These are phyloP conservation scores for Falco rusticolus DNA, from an alignment of 2,797 vertebrate genomes.

Conservation along the genomic window DNA sequence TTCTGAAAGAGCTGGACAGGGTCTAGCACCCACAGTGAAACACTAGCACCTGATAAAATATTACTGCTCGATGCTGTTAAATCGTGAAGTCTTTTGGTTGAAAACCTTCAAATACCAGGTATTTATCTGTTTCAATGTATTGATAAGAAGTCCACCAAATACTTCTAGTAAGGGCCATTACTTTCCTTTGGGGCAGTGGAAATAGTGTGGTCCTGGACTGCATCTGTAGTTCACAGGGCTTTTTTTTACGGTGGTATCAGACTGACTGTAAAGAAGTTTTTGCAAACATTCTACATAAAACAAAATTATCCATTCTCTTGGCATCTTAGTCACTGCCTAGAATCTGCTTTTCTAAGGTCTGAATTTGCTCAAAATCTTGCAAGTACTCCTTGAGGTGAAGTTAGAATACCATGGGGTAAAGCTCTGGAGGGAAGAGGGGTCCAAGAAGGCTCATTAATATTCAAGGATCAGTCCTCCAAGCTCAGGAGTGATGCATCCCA, in stretches of 20 bases:
- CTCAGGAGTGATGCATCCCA: too few relatives aligned
- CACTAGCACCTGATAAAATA: not conserved
- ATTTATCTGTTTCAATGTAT: not conserved
- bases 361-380: not conserved
- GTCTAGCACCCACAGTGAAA: not conserved
- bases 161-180: not conserved
- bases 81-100: not conserved
- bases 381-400: not conserved
- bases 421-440: too few relatives aligned
- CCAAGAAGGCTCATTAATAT: too few relatives aligned
- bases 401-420: too few relatives aligned
- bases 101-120: not conserved
- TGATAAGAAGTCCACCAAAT: not conserved
- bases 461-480: too few relatives aligned
- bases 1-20: not conserved
- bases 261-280: not conserved
- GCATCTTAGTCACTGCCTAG: not conserved
- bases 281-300: not conserved
- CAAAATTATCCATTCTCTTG: not conserved
- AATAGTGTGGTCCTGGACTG: not conserved
- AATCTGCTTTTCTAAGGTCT: not conserved
- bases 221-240: not conserved
- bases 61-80: not conserved
- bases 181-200: not conserved
- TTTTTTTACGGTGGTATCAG: not conserved